phyloP scores from a whole-genome alignment of 2,888 invertebrate genomes.

The Drosophila antonietae region DNA sequence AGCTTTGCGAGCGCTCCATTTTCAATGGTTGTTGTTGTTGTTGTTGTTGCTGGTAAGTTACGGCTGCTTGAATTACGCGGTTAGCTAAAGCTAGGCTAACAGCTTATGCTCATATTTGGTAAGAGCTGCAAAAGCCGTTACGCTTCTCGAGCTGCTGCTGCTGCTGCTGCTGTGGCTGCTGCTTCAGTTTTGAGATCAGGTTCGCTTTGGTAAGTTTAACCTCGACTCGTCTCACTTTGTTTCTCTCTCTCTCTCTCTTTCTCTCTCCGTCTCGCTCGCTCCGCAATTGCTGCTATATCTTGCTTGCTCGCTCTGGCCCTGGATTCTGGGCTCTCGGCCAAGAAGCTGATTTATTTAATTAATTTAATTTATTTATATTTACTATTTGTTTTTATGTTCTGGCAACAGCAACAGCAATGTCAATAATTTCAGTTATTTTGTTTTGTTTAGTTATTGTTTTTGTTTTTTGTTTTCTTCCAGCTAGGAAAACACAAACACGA shows the following conservation, averaged over 20 bases:
- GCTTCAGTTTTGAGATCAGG: constrained; percentile 23
- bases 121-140: constrained; percentile 50
- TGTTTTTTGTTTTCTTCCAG: constrained; percentile 9
- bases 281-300: neutral
- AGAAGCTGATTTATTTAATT: constrained; percentile 21
- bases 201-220: constrained; percentile 10
- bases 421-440: constrained; percentile 55
- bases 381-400: constrained; percentile 39
- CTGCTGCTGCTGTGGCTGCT: constrained; percentile 24
- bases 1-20: constrained; percentile 73
- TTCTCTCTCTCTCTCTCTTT: neutral
- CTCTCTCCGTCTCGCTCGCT: neutral
- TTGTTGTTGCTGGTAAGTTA: constrained; percentile 32
- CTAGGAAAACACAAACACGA: constrained; percentile 34
- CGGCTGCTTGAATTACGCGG: constrained; percentile 54
- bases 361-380: constrained; percentile 30
- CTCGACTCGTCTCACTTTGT: constrained; percentile 7
- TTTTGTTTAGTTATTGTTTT: constrained; percentile 1
- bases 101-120: constrained; percentile 71
- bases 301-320: constrained; percentile 8
- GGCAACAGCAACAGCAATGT: constrained; percentile 4
- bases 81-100: constrained; percentile 13
- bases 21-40: neutral
- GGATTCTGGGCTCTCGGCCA: constrained; percentile 8
- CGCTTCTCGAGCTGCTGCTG: constrained; percentile 43